Base-by-base conservation (phyloP, 2,888 invertebrate species). In the Eurytoma adleriae region DNA sequence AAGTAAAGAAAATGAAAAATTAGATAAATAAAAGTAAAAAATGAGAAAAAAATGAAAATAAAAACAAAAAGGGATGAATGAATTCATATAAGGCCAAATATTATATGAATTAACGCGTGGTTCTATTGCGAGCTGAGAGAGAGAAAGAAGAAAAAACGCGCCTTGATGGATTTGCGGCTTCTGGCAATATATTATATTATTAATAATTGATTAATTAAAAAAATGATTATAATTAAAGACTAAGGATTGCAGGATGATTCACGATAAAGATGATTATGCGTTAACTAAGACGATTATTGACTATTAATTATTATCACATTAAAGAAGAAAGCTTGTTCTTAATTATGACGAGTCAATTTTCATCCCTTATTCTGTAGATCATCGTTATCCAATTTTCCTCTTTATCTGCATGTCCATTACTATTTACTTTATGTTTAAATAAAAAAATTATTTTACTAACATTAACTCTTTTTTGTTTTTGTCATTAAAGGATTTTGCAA, bases 311-410 rank as follows among this genome's bases (percentile, higher is more conserved):
- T 80, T 82, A 82, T 82, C 74, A 82, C 70, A 82, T 82, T 82
- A 82, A 80, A 82, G 80, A 80, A 80, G 80, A 80, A 82, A 82
- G 80, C 82, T 82, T 82, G 80, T 82, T 82, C 82, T 82, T 82
- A 82, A 64, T 3, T n/a, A 80, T 80, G 62, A 54, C 64, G 74
- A 76, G 13, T 20, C 73, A 57, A 79, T 77, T 78, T 76, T 78
- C 70, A 69, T 40, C 56, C 40, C 50, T 24, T 52, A 13, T 20
- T 68, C 54, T 67, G 10, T 12, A 68, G 40, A 10, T 14, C n/a
- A 18, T 64, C 40, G 3, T 48, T 48, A 24, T 61, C 16, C 40
- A 7, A n/a, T 50, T 50, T n/a, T 50, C 1, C 30, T 57, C 69
- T 30, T 27, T 18, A 57, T 40, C n/a, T 30, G 30, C 30, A 16